Conservation (phyloP, 1,140 invertebrate genomes). For the Sycophaga agraensis region DNA sequence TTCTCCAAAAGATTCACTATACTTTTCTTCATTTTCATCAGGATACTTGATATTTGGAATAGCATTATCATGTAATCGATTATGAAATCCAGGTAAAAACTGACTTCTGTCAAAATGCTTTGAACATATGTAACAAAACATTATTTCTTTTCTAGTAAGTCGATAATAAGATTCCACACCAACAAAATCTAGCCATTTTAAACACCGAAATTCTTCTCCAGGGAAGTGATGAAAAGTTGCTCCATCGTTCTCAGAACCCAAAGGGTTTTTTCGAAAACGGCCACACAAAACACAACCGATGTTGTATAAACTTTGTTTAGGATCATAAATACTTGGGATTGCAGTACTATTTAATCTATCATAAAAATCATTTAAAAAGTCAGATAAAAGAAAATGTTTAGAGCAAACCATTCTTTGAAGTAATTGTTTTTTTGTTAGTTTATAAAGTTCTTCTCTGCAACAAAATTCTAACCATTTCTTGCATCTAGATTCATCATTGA, state of each 20-base stretch:
- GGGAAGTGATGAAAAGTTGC: constrained; percentile 56
- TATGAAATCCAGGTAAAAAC: constrained; percentile 46
- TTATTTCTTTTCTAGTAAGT: constrained; percentile 53
- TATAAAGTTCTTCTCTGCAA: constrained; percentile 53
- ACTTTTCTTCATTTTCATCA: constrained; percentile 31
- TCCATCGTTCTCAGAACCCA: constrained; percentile 41
- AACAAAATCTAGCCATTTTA: constrained; percentile 56
- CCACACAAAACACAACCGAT: constrained; percentile 53
- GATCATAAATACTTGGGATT: constrained; percentile 54
- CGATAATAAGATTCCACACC: constrained; percentile 55
- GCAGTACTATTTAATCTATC: constrained; percentile 49
- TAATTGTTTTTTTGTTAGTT: constrained; percentile 52
- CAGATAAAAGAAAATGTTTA: constrained; percentile 49
- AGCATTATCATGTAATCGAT: constrained; percentile 46
- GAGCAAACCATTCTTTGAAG: constrained; percentile 56
- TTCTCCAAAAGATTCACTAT: constrained; percentile 26
- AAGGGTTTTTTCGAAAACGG: constrained; percentile 46
- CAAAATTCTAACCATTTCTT: constrained; percentile 55
- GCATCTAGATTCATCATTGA: constrained; percentile 51
- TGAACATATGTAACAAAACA: constrained; percentile 56
- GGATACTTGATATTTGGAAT: constrained; percentile 49
- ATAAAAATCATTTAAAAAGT: constrained; percentile 52
- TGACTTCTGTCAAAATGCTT: constrained; percentile 53
- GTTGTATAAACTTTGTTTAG: constrained; percentile 54
- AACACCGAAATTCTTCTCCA: constrained; percentile 54